Evolutionary conservation across 2,797 vertebrate species (phyloP), one percentile per base, ranked within the genome.

Genomic region (Coluber constrictor): DNA sequence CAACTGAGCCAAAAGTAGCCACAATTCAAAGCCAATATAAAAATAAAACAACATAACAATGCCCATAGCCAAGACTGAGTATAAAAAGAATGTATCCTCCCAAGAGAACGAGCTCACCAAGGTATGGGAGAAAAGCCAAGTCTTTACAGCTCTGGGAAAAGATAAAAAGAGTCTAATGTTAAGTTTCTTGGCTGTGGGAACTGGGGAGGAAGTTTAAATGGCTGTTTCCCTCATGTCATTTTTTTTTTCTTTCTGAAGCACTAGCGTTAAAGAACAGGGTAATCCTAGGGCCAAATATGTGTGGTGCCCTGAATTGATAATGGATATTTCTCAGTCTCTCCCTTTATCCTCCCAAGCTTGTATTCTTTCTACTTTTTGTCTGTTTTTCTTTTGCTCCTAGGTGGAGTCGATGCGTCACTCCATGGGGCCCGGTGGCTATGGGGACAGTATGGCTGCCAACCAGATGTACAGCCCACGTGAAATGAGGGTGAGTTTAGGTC

Each of bases 381-480:
- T 60, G 3, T 16, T 54, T 74, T 47, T 7, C 92, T 92, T 95
- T 90, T 92, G 86, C 92, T 90, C 94, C 29, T 95, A 97, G 96
- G 97, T 98, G 96, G 98, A 98, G 94, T 97, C 97, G 3, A 96
- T 98, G 92, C 97, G 96, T 92, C 97, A 98, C 95, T 96, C 97
- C 0, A 96, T 98, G 96, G 96, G 97, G 93, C 97, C 97, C 1
- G 97, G 96, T 37, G 96, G 97, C 95, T 98, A 97, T 54, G 97
- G 97, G 93, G 98, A 98, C 83, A 97, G 97, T 94, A 97, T 98
- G 13, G 96, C 95, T 25, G 97, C 96, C 88, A 94, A 95, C 94
- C 97, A 97, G 95, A 97, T 98, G 91, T 98, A 98, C 96, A 98
- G 97, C 95, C 97, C 98, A 95, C 97, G 98, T 94, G 98, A 98